These are phyloP conservation scores for Xiphorhynchus erythropygius DNA, from an alignment of 2,797 vertebrate species.

Conservation along the genomic window DNA sequence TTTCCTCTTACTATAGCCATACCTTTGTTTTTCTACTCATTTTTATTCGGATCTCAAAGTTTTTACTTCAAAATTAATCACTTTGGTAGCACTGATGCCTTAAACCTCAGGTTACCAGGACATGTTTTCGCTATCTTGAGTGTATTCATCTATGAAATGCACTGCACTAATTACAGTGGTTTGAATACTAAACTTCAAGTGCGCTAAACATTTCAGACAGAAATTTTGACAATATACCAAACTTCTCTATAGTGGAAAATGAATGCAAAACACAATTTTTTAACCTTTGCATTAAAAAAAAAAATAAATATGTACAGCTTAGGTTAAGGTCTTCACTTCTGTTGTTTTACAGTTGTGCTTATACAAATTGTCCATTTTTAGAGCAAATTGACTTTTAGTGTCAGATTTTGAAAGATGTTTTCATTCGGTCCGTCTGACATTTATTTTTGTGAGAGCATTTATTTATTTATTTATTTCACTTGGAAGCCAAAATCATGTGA, in stretches of 20 bases:
- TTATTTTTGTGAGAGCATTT: neutral
- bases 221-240: neutral
- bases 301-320: neutral
- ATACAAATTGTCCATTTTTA: neutral
- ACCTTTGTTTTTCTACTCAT: neutral
- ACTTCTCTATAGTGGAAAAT: neutral
- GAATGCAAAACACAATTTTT: neutral
- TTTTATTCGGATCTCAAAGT: neutral
- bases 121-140: fast-evolving
- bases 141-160: neutral
- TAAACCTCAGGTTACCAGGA: neutral
- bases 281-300: neutral
- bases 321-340: neutral
- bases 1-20: neutral
- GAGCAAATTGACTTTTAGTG: neutral
- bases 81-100: neutral
- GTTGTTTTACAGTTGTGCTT: neutral
- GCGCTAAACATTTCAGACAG: neutral
- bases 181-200: neutral
- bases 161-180: neutral
- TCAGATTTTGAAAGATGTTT: neutral
- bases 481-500: neutral
- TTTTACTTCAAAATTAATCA: neutral
- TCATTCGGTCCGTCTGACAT: neutral
- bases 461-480: neutral